Evolutionary conservation across 2,113 vertebrate genomes (phyloP).

Genomic region (Charina bottae): DNA sequence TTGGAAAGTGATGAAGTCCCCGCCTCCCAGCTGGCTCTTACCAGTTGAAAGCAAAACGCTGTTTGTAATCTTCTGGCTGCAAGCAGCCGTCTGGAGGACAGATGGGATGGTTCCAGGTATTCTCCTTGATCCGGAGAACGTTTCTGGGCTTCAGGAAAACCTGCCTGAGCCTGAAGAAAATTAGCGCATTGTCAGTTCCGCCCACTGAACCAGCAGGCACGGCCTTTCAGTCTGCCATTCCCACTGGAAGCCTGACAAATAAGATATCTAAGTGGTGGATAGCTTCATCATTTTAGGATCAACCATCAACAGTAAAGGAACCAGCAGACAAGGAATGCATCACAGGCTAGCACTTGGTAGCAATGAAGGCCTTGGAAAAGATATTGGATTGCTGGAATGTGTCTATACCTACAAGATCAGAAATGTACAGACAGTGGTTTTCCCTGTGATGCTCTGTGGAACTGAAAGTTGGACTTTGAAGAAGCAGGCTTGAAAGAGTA

Average conservation of each 20-base stretch:
- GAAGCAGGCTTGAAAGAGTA: not conserved
- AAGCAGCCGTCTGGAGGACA: no score
- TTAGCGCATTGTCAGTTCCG: no score
- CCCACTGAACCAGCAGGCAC: no score
- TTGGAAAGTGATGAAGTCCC: no score
- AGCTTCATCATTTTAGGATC: not conserved
- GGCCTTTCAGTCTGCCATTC: no score
- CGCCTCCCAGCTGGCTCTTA: no score
- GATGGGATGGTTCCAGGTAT: no score
- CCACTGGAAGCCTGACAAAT: not conserved
- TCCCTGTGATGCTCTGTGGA: not conserved
- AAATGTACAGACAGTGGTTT: not conserved
- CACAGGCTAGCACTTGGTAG: not conserved
- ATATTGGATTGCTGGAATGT: not conserved
- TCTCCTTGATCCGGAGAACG: no score
- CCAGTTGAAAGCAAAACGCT: no score
- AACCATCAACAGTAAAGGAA: not conserved
- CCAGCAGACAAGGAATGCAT: not conserved
- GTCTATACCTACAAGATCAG: not conserved
- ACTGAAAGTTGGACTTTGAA: not conserved
- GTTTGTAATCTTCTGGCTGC: no score
- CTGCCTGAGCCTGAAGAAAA: no score
- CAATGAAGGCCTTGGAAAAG: not conserved
- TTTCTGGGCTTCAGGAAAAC: no score
- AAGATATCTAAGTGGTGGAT: not conserved